Base-by-base conservation (phyloP, 1,140 invertebrate species). In the Bombyx mori region DNA sequence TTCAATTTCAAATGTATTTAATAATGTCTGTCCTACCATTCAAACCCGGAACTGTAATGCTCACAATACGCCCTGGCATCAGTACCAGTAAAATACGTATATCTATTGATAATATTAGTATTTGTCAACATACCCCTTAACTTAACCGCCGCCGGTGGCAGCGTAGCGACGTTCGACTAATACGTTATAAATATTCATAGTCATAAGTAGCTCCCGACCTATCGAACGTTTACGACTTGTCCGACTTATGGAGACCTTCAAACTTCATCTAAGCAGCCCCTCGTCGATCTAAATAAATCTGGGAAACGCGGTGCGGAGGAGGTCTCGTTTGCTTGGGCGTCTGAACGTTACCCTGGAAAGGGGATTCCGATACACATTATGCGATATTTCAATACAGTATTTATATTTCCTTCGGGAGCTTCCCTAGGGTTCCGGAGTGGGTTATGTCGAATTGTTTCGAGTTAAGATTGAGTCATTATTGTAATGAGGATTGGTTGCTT, bases 101-200 rank as follows among this genome's bases (percentile, higher is more conserved):
- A 35, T 35, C 4, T 35, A 35, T 35, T 35, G 26, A 35, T 35
- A 35, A 35, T 35, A 35, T 35, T 35, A 5, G 26, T 35, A 35
- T 35, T 35, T 35, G 26, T 35, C 26, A 35, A 35, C 26, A 35
- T 35, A 3, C 10, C 7, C 2, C 50, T 51, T 51, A 51, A 43
- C 67, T 74, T 74, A 74, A 74, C 61, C 58, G 47, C 47, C 58
- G 69, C 62, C 62, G 65, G 63, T 67, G 60, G 66, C 63, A 63
- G 67, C 66, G 63, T 57, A 74, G 69, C 65, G 61, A 69, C 68
- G 69, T 71, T 76, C 66, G 52, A 59, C 75, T 82, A 84, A 84
- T 84, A 84, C 66, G 72, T 78, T 78, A 82, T 85, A 82, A 85
- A 85, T 85, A 85, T 85, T 82, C 79, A 85, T 82, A 77, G 71